These are phyloP conservation scores for Drosophila macrospina DNA, from an alignment of 2,888 invertebrate genomes.

Conservation along the genomic window DNA sequence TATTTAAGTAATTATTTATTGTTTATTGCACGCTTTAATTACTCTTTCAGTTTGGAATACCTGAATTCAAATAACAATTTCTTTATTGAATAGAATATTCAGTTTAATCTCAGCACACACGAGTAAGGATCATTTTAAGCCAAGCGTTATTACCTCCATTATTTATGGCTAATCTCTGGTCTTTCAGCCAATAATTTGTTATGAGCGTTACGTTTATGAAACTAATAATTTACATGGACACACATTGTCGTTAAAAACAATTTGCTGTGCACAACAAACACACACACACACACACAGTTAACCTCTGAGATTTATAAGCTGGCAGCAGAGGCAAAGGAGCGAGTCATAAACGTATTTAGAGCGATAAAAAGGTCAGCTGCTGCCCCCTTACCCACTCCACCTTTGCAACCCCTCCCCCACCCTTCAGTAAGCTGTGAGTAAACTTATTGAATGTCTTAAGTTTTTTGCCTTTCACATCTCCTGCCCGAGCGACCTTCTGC, in stretches of 20 bases:
- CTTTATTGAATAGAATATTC: too few relatives aligned
- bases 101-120: too few relatives aligned
- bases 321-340: constrained; percentile 34
- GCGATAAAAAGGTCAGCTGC: constrained; percentile 77
- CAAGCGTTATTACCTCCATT: background rate
- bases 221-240: constrained; percentile 80
- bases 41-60: too few relatives aligned
- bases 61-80: too few relatives aligned
- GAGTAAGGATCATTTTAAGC: too few relatives aligned
- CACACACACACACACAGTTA: constrained; percentile 48
- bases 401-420: background rate
- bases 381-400: constrained; percentile 4
- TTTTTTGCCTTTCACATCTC: constrained; percentile 62
- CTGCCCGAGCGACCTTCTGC: constrained; percentile 49
- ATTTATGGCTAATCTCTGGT: background rate
- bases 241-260: constrained; percentile 81
- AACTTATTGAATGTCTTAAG: constrained; percentile 84
- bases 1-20: too few relatives aligned
- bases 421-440: constrained; percentile 51
- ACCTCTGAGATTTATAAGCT: constrained; percentile 61
- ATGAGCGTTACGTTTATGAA: constrained; percentile 71
- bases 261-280: constrained; percentile 65
- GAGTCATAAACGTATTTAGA: constrained; percentile 81
- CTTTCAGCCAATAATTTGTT: constrained; percentile 46
- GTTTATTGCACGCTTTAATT: too few relatives aligned